phyloP scores from a whole-genome alignment of 2,113 vertebrate species.

The Cheirogaleus medius region DNA sequence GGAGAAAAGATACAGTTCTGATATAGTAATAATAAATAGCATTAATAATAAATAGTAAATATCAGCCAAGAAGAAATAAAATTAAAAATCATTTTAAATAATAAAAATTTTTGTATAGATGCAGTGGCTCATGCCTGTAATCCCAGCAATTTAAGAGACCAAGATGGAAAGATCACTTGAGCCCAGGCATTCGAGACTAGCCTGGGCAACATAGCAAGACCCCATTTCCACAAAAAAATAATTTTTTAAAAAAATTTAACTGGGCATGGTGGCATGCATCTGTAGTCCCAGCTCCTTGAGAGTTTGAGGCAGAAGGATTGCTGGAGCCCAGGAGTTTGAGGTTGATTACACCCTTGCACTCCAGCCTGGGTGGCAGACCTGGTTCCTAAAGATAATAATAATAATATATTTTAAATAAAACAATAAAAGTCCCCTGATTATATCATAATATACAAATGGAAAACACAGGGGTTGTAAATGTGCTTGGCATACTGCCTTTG shows the following conservation, averaged over 20 bases:
- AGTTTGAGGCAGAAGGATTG: not conserved
- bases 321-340: not conserved
- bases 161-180: not conserved
- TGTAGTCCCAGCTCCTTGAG: not conserved
- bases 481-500: not conserved
- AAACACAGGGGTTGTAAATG: not conserved
- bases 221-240: not conserved
- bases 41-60: not conserved
- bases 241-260: not conserved
- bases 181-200: not conserved
- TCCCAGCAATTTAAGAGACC: not conserved
- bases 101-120: not conserved
- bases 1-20: not conserved
- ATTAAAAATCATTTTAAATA: slow-evolving; percentile 22
- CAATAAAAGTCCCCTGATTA: not conserved
- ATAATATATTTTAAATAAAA: not conserved
- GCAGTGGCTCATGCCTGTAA: too few relatives aligned
- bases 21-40: not conserved
- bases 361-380: not conserved
- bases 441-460: not conserved
- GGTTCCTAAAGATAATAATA: not conserved
- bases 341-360: not conserved
- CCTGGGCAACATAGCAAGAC: not conserved
- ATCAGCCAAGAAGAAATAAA: not conserved
- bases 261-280: not conserved